These are phyloP conservation scores for Chamaetylas fuelleborni DNA, from an alignment of 2,113 vertebrate genomes.

Conservation along the genomic window DNA sequence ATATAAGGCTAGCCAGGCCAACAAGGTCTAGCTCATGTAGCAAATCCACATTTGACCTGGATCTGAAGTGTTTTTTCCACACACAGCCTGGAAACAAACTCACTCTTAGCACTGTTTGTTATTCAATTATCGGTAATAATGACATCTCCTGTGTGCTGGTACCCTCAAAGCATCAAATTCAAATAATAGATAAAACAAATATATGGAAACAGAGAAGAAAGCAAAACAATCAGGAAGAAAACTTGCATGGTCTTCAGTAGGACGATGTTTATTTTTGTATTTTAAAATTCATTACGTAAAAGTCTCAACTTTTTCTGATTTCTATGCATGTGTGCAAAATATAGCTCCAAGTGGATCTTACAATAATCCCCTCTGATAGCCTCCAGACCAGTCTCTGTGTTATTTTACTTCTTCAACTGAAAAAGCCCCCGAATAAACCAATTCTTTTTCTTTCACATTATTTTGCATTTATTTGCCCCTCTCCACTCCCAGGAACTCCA, in stretches of 20 bases:
- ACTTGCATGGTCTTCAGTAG: not conserved
- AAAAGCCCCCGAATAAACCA: not conserved
- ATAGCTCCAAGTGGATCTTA: not conserved
- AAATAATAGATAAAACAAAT: not conserved
- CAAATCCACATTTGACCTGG: not conserved
- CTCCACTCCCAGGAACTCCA: not conserved
- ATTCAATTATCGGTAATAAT: not conserved
- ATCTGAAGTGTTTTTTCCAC: not conserved
- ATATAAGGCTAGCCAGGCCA: not conserved
- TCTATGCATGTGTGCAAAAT: not conserved
- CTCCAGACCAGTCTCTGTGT: not conserved
- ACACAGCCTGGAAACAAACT: not conserved
- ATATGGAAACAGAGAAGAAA: not conserved
- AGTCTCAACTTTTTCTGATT: not conserved
- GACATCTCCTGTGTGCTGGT: not conserved
- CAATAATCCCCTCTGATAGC: not conserved
- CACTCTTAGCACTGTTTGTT: not conserved
- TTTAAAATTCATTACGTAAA: not conserved
- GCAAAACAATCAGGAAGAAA: not conserved
- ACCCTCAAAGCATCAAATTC: not conserved
- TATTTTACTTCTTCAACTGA: not conserved
- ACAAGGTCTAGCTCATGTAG: not conserved
- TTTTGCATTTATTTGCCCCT: not conserved
- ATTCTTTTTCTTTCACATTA: not conserved
- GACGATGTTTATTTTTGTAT: not conserved